A percentile compares a stretch with the other conserved stretches of the same genome.
Evolutionary conservation across 2,113 vertebrate species (phyloP).

Genomic region (Dascyllus trimaculatus): DNA sequence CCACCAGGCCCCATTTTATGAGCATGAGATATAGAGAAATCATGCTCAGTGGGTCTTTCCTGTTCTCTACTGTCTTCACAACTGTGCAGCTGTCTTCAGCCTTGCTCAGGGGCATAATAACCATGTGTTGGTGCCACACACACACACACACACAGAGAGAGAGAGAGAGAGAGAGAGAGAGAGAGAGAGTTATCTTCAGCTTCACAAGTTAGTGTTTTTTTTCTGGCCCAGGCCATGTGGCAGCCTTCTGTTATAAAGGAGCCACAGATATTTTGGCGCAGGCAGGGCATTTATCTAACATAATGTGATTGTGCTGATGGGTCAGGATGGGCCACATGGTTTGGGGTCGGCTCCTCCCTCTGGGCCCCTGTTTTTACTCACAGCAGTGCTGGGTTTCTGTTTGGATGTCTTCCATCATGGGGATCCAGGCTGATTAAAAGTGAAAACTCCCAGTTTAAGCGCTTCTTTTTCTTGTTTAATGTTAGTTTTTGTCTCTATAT

Average conservation of each 20-base stretch:
- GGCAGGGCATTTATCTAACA: conserved; percentile 71
- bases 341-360: conserved; percentile 57
- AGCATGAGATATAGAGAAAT: conserved; percentile 40
- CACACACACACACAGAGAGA: conserved; percentile 33
- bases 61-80: conserved; percentile 62
- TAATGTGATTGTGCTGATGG: conserved; percentile 78
- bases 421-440: conserved; percentile 37
- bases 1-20: conserved; percentile 59
- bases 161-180: too few relatives aligned
- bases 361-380: conserved; percentile 60
- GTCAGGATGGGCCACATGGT: conserved; percentile 71
- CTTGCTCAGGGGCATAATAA: conserved; percentile 68
- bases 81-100: conserved; percentile 74
- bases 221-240: conserved; percentile 72
- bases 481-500: conserved; percentile 8
- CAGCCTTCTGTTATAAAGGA: conserved; percentile 68
- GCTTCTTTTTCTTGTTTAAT: conserved; percentile 28
- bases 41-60: conserved; percentile 39
- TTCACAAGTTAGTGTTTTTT: conserved; percentile 66
- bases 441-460: conserved; percentile 40
- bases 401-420: conserved; percentile 49
- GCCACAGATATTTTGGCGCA: conserved; percentile 66
- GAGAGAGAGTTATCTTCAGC: conserved; percentile 58
- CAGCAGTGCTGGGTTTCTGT: conserved; percentile 61
- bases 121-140: conserved; percentile 53